These are phyloP conservation scores for Morelia viridis DNA, from an alignment of 2,797 vertebrate genomes.

Conservation along the genomic window DNA sequence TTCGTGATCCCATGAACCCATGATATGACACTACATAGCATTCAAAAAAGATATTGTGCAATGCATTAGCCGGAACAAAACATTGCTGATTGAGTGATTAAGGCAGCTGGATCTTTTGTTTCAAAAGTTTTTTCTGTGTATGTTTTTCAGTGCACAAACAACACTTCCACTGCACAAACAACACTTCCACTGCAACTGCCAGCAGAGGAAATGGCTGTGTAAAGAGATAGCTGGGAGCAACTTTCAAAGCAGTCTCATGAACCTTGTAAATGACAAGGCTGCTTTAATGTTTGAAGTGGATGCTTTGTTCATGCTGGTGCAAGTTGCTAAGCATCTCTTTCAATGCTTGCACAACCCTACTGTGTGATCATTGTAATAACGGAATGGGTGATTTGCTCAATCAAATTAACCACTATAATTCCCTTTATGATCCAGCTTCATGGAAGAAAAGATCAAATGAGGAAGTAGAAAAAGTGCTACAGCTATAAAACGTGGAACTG, in stretches of 20 bases:
- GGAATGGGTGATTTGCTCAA: background rate
- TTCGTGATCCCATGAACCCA: too few relatives aligned
- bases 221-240: background rate
- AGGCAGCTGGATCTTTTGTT: background rate
- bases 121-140: background rate
- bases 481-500: background rate
- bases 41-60: background rate
- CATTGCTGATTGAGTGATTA: background rate
- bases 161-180: background rate
- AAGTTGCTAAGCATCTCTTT: background rate
- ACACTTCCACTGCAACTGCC: background rate
- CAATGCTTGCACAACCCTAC: background rate
- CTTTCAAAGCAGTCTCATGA: background rate
- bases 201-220: background rate
- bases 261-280: background rate
- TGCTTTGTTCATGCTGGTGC: background rate
- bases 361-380: background rate
- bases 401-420: background rate
- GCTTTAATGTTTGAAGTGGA: background rate
- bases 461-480: background rate
- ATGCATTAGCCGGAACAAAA: background rate
- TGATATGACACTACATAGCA: background rate
- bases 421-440: background rate
- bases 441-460: background rate
- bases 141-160: background rate